Base-by-base conservation (phyloP, 1,140 invertebrate species). In the Drosophila lini region DNA sequence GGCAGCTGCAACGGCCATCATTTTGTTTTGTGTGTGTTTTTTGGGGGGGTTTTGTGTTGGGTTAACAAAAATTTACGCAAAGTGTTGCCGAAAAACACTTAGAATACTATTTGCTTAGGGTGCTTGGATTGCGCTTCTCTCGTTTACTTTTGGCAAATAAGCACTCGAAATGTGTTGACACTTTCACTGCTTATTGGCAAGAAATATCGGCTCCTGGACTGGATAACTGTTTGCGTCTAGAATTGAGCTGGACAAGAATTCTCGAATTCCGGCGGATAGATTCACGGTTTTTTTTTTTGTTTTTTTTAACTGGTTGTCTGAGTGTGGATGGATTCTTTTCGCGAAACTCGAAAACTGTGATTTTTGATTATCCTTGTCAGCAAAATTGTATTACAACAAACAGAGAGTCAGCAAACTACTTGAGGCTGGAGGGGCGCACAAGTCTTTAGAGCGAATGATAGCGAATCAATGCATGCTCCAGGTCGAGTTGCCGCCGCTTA, bases 1-100 rank as follows among this genome's bases (percentile, higher is more conserved):
- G 53, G 96, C 96, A 92, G 96, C 96, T 92, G 96, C 96, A 88
- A 97, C 96, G 92, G 96, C 96, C 95, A 97, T 97, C 94, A 94
- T 95, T 90, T 92, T 93, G 68, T 91, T 84, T 77, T 76, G 62
- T 83, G 81, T 75, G 48, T 80, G 53, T 80, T 61, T 56, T 50
- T 62, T 74, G 50, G 62, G 70, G 38, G 75, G 48, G 44, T 61
- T 56, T 22, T 50, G 47, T 50, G 63, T 69, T 74, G 48, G 58
- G 67, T 74, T 64, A 74, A 77, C 73, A 91, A 91, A 81, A 82
- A 81, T 91, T 86, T 83, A 83, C 80, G 63, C 85, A 78, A 88
- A 89, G 74, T 80, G 53, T 78, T 68, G 50, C 40, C 58, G 52
- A 71, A 73, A 75, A 75, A 75, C 80, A 88, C 86, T 81, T 83